phyloP scores from a whole-genome alignment of 2,888 invertebrate genomes.

The Apotomis capreana region DNA sequence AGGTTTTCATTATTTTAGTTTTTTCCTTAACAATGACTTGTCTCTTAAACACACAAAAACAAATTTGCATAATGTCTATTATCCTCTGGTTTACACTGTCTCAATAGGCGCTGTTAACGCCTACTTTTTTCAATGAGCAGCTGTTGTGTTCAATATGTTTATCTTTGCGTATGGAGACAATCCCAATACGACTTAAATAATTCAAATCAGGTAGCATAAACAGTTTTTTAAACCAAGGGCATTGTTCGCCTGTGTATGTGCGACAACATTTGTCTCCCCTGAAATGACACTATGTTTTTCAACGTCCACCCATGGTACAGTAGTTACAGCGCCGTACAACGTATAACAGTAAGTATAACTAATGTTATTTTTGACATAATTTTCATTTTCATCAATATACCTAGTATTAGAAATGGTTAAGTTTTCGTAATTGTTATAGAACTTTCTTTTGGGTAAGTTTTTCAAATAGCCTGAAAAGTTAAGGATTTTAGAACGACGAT shows the following conservation, averaged over 20 bases:
- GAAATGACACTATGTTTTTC: slow-evolving; percentile 26
- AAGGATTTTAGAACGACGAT: no score
- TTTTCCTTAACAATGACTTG: slow-evolving; percentile 36
- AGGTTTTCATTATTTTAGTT: slow-evolving; percentile 32
- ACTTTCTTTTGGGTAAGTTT: no score
- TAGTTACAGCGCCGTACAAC: no score
- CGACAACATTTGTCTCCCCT: slow-evolving; percentile 13
- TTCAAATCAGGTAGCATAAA: slow-evolving; percentile 41
- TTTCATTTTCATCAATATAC: no score
- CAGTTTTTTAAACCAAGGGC: slow-evolving; percentile 31
- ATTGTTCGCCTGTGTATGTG: slow-evolving; percentile 24
- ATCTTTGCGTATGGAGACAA: slow-evolving; percentile 29
- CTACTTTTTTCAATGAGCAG: slow-evolving; percentile 40
- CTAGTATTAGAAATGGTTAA: no score
- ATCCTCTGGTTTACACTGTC: slow-evolving; percentile 39
- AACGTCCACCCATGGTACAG: no score
- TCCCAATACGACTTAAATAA: slow-evolving; percentile 40
- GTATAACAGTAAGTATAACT: no score
- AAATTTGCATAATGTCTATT: slow-evolving; percentile 37
- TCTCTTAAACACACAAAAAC: slow-evolving; percentile 36
- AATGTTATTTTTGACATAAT: no score
- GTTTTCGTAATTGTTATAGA: no score
- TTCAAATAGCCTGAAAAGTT: no score
- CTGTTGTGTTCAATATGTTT: slow-evolving; percentile 29
- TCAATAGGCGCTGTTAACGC: slow-evolving; percentile 42